Evolutionary conservation across 2,797 vertebrate species (phyloP), one percentile per base, ranked within the genome.

Genomic region (Sebastes hubbsi): DNA sequence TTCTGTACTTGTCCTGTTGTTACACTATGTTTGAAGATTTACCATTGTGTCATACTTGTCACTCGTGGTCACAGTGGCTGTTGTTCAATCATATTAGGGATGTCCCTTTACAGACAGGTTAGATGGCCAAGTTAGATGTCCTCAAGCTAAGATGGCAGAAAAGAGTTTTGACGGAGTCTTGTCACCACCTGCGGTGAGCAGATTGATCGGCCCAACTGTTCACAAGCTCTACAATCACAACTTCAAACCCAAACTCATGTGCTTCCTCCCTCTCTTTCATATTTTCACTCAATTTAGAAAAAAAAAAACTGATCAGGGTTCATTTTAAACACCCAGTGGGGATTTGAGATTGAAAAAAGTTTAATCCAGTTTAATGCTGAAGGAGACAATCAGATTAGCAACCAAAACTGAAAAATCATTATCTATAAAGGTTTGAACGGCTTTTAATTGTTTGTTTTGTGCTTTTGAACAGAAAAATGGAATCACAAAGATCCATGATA

Each of bases 151-250:
- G 54, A 8, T 63, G 54, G 69, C 1, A 55, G 63, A 49, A 11
- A 12, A 30, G 24, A 60, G 22, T 36, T 36, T 11, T 29, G 49
- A 14, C 3, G 11, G 55, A 13, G 63, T 10, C 58, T 58, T 8
- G 30, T 63, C 65, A 79, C 69, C 80, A 29, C 82, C 72, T 59
- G 70, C 70, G 56, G 73, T 10, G 75, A 81, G 11, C 64, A 66
- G 55, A 80, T 9, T 32, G 64, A 25, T 30, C 52, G 8, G 46
- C 46, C 67, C 59, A 16, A 3, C 81, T 76, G 68, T 72, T 76
- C n/a, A 24, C 46, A 52, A 79, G 9, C 38, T 27, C 67, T 59
- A 70, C 78, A 72, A 82, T 87, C 78, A 81, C 69, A 83, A 62
- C 52, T 29, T 63, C 18, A 20, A 49, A 60, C 9, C 13, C n/a